These are phyloP conservation scores for Magallana gigas DNA, from an alignment of 1,140 invertebrate genomes.

Conservation along the genomic window DNA sequence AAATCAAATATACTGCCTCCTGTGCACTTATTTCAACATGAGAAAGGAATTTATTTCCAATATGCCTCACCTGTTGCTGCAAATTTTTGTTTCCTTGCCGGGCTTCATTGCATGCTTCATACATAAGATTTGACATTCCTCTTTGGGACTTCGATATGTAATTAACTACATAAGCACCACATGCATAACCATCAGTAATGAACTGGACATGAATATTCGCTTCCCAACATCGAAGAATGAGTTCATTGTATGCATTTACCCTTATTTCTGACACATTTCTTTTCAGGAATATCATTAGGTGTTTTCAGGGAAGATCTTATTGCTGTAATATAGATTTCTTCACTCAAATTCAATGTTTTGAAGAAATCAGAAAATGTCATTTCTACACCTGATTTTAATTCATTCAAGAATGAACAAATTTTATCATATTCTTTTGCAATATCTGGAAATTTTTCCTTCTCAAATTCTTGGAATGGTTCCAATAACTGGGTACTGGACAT, in stretches of 20 bases:
- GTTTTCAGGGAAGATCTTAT: conserved; percentile 30
- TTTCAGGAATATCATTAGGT: conserved; percentile 41
- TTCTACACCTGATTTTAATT: not conserved
- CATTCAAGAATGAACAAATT: conserved; percentile 15
- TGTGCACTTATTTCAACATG: conserved; percentile 47
- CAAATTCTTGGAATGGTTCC: conserved; percentile 14
- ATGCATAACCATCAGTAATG: conserved; percentile 58
- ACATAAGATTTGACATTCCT: conserved; percentile 60
- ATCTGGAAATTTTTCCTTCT: not conserved
- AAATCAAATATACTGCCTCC: conserved; percentile 52
- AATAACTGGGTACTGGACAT: not conserved
- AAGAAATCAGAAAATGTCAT: conserved; percentile 35
- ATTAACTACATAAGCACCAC: conserved; percentile 58
- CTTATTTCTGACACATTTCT: conserved; percentile 39
- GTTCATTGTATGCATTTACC: conserved; percentile 45
- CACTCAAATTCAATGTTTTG: not conserved
- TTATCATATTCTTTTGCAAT: not conserved
- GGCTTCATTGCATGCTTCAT: conserved; percentile 60
- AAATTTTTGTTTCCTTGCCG: conserved; percentile 57
- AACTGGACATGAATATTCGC: conserved; percentile 57
- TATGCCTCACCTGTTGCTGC: conserved; percentile 58
- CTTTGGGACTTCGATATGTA: conserved; percentile 63
- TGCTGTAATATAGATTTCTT: conserved; percentile 38
- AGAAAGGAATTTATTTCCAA: conserved; percentile 49
- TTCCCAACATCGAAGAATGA: conserved; percentile 44